phyloP scores from a whole-genome alignment of 2,113 vertebrate species.

The Channa argus region DNA sequence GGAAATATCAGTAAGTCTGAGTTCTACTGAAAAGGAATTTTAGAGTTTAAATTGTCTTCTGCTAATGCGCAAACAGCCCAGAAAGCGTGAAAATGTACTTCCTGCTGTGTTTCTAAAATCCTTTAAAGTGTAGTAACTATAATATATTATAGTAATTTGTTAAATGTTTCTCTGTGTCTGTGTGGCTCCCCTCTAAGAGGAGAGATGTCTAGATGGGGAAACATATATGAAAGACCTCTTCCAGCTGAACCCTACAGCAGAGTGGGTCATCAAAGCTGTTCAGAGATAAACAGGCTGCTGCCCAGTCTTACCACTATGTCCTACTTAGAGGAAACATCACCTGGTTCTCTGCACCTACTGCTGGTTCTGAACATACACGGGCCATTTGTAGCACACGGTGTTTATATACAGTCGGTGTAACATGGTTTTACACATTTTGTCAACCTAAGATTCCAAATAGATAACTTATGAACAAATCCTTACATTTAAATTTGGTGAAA shows the following conservation, averaged over 20 bases:
- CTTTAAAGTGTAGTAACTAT: too few relatives aligned
- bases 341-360: conserved; percentile 20
- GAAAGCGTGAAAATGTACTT: neutral
- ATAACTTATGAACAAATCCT: too few relatives aligned
- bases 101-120: neutral
- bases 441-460: neutral
- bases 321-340: neutral
- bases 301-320: neutral
- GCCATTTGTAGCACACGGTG: neutral
- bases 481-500: too few relatives aligned
- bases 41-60: neutral
- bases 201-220: conserved; percentile 91
- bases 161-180: conserved; percentile 6
- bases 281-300: conserved; percentile 55
- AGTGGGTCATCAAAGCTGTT: conserved; percentile 92
- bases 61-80: neutral
- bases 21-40: neutral
- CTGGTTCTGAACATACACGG: conserved; percentile 6
- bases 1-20: conserved; percentile 96
- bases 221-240: conserved; percentile 95
- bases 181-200: conserved; percentile 78
- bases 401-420: neutral
- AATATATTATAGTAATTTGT: neutral
- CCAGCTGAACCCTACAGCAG: conserved; percentile 93
- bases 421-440: neutral